Evolutionary conservation across 2,113 vertebrate species (phyloP).

Genomic region (Microcebus murinus): DNA sequence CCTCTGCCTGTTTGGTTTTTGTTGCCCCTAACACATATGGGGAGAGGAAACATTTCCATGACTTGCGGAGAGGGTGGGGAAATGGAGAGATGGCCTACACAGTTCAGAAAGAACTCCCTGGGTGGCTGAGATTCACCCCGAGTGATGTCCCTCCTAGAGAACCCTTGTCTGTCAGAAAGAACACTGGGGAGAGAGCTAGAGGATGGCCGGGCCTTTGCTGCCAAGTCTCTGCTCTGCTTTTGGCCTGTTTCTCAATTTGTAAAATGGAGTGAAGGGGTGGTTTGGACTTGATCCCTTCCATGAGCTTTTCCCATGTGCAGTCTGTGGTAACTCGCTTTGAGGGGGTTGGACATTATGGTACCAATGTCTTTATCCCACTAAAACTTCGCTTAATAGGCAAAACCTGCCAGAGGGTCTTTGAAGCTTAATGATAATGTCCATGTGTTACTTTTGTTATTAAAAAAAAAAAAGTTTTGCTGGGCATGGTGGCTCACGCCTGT

Average conservation of each 20-base stretch:
- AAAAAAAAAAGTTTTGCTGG: background rate
- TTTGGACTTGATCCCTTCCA: background rate
- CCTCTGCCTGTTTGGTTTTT: background rate
- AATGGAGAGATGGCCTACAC: background rate
- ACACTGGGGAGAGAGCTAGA: background rate
- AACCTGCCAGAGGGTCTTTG: background rate
- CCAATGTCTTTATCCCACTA: background rate
- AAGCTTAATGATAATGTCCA: background rate
- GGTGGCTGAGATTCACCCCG: background rate
- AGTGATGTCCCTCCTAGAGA: background rate
- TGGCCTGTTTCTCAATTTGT: background rate
- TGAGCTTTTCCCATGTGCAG: background rate
- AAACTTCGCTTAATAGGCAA: slow-evolving; percentile 5
- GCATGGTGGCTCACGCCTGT: no score
- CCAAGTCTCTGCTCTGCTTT: background rate
- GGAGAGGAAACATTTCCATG: background rate
- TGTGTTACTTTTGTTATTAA: background rate
- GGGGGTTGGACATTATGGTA: background rate
- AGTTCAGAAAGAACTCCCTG: background rate
- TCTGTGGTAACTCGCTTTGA: background rate
- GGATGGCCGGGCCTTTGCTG: fast-evolving
- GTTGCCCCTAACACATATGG: background rate
- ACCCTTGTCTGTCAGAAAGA: background rate
- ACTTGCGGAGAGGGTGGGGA: background rate
- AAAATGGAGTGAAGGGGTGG: background rate